These are phyloP conservation scores for Gymnodraco acuticeps DNA, from an alignment of 2,797 vertebrate genomes.

Conservation along the genomic window DNA sequence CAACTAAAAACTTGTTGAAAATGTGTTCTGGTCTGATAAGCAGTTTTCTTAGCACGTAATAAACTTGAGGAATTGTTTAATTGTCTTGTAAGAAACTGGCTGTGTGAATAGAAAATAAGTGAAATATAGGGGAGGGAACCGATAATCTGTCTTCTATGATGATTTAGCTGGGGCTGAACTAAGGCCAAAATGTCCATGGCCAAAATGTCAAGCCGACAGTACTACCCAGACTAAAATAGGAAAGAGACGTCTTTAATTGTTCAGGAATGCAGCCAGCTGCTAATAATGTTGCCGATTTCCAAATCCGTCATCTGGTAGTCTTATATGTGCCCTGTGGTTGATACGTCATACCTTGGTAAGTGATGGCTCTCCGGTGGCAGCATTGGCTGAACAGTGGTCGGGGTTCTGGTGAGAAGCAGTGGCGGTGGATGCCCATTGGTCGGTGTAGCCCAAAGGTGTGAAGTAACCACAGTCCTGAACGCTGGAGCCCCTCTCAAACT, in stretches of 20 bases:
- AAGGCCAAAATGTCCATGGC: background rate
- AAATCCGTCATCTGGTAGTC: slow-evolving; percentile 19
- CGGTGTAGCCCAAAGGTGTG: slow-evolving; percentile 87
- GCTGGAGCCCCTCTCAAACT: slow-evolving; percentile 89
- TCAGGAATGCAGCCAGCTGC: slow-evolving; percentile 10
- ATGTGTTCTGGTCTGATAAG: too few relatives aligned
- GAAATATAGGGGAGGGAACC: background rate
- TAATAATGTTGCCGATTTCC: background rate
- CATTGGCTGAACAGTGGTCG: slow-evolving; percentile 86
- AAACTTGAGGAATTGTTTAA: too few relatives aligned
- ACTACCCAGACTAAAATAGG: background rate
- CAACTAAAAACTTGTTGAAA: too few relatives aligned
- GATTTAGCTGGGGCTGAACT: background rate
- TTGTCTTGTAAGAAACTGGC: background rate
- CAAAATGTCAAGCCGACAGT: background rate
- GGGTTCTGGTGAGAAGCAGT: slow-evolving; percentile 88
- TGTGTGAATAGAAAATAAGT: background rate
- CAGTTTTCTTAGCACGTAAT: too few relatives aligned
- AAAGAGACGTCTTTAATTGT: background rate
- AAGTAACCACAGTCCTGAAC: slow-evolving; percentile 90
- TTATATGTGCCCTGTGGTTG: slow-evolving; percentile 18
- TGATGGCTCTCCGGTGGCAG: slow-evolving; percentile 89
- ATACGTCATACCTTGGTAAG: slow-evolving; percentile 80
- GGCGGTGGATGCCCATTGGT: slow-evolving; percentile 92
- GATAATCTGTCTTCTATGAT: background rate